A percentile compares a stretch with the other conserved stretches of the same genome.
These are phyloP conservation scores for Chloebia gouldiae DNA, from an alignment of 2,113 vertebrate species.

Conservation along the genomic window DNA sequence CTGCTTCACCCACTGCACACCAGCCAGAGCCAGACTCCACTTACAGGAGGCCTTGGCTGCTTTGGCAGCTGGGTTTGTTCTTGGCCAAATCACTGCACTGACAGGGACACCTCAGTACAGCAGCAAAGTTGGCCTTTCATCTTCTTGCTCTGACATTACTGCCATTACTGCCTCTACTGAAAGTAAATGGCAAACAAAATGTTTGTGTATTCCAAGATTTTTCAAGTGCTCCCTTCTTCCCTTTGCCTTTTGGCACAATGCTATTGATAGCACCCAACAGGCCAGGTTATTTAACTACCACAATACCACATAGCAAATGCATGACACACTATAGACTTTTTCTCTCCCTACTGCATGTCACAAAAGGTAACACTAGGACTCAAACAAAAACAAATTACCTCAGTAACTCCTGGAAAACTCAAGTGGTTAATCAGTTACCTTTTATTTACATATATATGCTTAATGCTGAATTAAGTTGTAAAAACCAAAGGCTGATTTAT, in stretches of 20 bases:
- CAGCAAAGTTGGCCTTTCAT: background rate
- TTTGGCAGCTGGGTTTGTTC: background rate
- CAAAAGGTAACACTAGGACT: constrained; percentile 61
- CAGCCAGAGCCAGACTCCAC: background rate
- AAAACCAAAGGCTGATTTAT: constrained; percentile 91
- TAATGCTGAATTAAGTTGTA: constrained; percentile 80
- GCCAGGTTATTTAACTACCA: background rate
- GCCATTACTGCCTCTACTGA: background rate
- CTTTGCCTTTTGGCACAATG: constrained; percentile 9
- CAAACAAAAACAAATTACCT: constrained; percentile 71
- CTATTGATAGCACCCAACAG: background rate
- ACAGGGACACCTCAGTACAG: background rate
- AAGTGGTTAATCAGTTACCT: constrained; percentile 81
- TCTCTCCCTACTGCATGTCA: constrained; percentile 40
- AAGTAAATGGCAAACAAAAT: background rate
- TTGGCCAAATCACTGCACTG: background rate
- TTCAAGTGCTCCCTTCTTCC: background rate
- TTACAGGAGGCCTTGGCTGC: background rate
- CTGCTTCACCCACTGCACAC: background rate
- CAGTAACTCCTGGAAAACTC: constrained; percentile 72
- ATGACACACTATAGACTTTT: constrained; percentile 2
- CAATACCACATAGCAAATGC: constrained; percentile 10
- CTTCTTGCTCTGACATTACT: background rate
- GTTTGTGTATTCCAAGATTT: background rate
- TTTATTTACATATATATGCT: constrained; percentile 84